phyloP scores from a whole-genome alignment of 2,888 invertebrate genomes.

The Sminthurinus aureus region DNA sequence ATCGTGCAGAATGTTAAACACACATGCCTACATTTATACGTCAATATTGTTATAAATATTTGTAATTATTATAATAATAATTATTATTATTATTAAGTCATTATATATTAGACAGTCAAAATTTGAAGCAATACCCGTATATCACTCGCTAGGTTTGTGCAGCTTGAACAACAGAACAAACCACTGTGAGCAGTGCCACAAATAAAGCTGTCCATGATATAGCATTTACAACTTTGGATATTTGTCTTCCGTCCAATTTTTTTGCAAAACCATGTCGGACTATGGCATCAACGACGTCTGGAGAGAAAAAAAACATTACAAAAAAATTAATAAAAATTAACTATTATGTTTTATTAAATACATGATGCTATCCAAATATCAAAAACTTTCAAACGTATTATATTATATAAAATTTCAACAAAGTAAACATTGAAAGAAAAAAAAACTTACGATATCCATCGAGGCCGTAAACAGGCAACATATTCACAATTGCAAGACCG shows the following conservation, averaged over 20 bases:
- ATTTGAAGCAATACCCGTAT: neutral
- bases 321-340: too few relatives aligned
- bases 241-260: conserved; percentile 53
- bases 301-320: too few relatives aligned
- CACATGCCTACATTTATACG: too few relatives aligned
- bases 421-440: too few relatives aligned
- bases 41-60: too few relatives aligned
- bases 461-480: conserved; percentile 58
- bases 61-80: too few relatives aligned
- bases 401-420: too few relatives aligned
- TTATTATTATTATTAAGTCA: too few relatives aligned
- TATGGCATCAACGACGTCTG: conserved; percentile 55
- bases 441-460: conserved; percentile 53
- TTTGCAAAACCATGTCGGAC: conserved; percentile 45
- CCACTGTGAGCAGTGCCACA: conserved; percentile 56
- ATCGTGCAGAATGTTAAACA: too few relatives aligned
- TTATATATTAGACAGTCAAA: neutral
- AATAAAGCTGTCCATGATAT: conserved; percentile 56
- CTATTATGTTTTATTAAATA: too few relatives aligned
- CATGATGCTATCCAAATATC: too few relatives aligned
- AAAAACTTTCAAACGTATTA: too few relatives aligned
- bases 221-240: conserved; percentile 54
- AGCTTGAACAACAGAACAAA: conserved; percentile 56
- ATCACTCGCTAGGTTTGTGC: conserved; percentile 47
- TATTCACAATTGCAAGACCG: conserved; percentile 59